phyloP scores from a whole-genome alignment of 2,797 vertebrate species.

The Macrochelys suwanniensis region DNA sequence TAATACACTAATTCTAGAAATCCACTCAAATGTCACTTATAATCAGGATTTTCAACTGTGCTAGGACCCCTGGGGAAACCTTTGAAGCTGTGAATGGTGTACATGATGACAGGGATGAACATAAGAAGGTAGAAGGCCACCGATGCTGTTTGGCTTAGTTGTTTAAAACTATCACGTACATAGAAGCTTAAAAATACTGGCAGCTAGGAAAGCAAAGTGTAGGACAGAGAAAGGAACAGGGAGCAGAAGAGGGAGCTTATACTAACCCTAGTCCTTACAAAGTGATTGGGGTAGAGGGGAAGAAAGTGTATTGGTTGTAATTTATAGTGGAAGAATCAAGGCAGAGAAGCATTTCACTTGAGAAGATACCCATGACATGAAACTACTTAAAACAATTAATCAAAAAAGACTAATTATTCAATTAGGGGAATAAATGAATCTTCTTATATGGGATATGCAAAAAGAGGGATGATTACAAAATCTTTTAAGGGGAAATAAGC shows the following conservation, averaged over 20 bases:
- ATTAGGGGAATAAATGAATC: slow-evolving; percentile 80
- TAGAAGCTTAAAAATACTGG: slow-evolving; percentile 76
- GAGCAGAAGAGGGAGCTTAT: slow-evolving; percentile 75
- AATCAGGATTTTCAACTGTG: slow-evolving; percentile 86
- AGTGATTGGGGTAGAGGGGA: slow-evolving; percentile 69
- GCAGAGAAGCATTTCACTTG: slow-evolving; percentile 77
- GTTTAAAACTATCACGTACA: slow-evolving; percentile 80
- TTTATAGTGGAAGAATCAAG: slow-evolving; percentile 79
- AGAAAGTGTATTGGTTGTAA: slow-evolving; percentile 77
- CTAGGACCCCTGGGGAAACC: slow-evolving; percentile 84
- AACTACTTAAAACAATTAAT: slow-evolving; percentile 84
- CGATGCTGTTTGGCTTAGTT: slow-evolving; percentile 74
- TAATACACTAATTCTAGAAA: slow-evolving; percentile 88
- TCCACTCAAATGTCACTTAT: slow-evolving; percentile 88
- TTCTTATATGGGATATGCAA: slow-evolving; percentile 77
- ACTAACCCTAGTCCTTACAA: slow-evolving; percentile 69
- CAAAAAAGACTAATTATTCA: slow-evolving; percentile 81
- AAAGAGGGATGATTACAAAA: slow-evolving; percentile 75
- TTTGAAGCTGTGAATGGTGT: slow-evolving; percentile 82
- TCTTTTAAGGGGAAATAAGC: slow-evolving; percentile 79
- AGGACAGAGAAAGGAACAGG: slow-evolving; percentile 63
- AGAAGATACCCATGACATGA: slow-evolving; percentile 79
- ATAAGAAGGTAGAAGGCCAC: slow-evolving; percentile 78
- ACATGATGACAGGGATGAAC: slow-evolving; percentile 79
- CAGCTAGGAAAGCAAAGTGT: slow-evolving; percentile 75